Evolutionary conservation across 1,140 invertebrate species (phyloP).

Genomic region (Vanessa tameamea): DNA sequence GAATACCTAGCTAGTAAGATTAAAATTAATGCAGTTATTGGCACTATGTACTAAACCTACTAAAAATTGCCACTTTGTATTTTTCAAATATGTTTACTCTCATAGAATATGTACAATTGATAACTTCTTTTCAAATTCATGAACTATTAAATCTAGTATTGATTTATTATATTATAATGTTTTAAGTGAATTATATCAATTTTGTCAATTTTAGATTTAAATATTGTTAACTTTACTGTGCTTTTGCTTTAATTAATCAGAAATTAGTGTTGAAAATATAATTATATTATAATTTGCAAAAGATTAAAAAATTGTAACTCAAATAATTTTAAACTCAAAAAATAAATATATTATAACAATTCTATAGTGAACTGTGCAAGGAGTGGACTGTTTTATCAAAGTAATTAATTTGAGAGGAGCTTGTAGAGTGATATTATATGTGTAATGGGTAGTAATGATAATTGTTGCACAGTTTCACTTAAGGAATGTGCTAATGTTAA

Average conservation of each 20-base stretch:
- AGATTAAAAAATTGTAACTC: slow-evolving; percentile 26
- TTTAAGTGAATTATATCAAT: slow-evolving; percentile 80
- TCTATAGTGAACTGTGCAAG: slow-evolving; percentile 70
- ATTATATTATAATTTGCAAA: slow-evolving; percentile 41
- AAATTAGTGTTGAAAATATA: slow-evolving; percentile 25
- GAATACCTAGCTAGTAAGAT: slow-evolving; percentile 81
- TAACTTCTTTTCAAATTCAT: slow-evolving; percentile 45
- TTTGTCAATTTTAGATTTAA: slow-evolving; percentile 80
- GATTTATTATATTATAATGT: slow-evolving; percentile 56
- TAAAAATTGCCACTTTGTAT: slow-evolving; percentile 30
- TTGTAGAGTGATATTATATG: slow-evolving; percentile 66
- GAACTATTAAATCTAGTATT: slow-evolving; percentile 55
- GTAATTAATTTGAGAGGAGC: slow-evolving; percentile 53
- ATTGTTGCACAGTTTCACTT: slow-evolving; percentile 70
- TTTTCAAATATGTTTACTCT: slow-evolving; percentile 37
- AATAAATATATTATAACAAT: slow-evolving; percentile 42
- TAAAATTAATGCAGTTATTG: slow-evolving; percentile 81
- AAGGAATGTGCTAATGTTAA: slow-evolving; percentile 61
- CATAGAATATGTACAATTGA: slow-evolving; percentile 48
- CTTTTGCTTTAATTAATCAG: slow-evolving; percentile 52
- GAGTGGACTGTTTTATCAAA: slow-evolving; percentile 50
- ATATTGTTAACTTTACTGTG: slow-evolving; percentile 64
- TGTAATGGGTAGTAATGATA: slow-evolving; percentile 45
- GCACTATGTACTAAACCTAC: slow-evolving; percentile 68
- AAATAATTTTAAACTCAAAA: slow-evolving; percentile 22